Evolutionary conservation across 2,888 invertebrate species (phyloP), one percentile per base, ranked within the genome.

Genomic region (Prenolepis imparis): DNA sequence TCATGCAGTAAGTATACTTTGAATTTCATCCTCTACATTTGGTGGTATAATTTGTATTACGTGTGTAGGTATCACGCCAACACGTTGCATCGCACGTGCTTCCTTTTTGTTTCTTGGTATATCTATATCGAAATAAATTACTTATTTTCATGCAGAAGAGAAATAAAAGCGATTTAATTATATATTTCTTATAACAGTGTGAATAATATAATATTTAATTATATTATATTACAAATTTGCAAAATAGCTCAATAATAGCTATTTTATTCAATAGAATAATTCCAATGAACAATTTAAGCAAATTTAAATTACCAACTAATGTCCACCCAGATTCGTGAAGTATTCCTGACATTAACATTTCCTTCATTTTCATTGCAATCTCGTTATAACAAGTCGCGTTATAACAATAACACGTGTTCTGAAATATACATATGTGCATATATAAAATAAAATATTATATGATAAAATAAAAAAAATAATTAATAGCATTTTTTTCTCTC

Each of bases 61-160:
- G 83, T 96, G 96, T 1, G 96, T 95, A 1, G 96, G 96, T 75
- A 95, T 91, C 73, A 96, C 94, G 3, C 96, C 96, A 4, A 90
- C 86, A 57, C 94, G 93, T 57, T 95, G 92, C 39, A 96, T 90
- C 52, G 93, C 92, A 86, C 93, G 94, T 1, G 96, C 96, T 89
- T 96, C 95, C 52, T 91, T 89, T 84, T 92, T 94, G 8, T 92
- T 95, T 89, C 94, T 95, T 5, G 96, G 95, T 81, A 95, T 70
- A 64, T 78, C 78, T 78, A 6, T 36, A 6, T 36, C 36, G 36
- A 36, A 36, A 5, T 21, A 44, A 6, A 78, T 78, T 18, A 24
- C 21, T 44, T 41, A 59, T 59, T 59, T 70, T 21, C 2, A 1
- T 8, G 21, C 0, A 64, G 4, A n/a, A 55, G 24, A 12, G 21